Evolutionary conservation across 2,888 invertebrate species (phyloP), one percentile per base, ranked within the genome.

Genomic region (Eudemis profundana): DNA sequence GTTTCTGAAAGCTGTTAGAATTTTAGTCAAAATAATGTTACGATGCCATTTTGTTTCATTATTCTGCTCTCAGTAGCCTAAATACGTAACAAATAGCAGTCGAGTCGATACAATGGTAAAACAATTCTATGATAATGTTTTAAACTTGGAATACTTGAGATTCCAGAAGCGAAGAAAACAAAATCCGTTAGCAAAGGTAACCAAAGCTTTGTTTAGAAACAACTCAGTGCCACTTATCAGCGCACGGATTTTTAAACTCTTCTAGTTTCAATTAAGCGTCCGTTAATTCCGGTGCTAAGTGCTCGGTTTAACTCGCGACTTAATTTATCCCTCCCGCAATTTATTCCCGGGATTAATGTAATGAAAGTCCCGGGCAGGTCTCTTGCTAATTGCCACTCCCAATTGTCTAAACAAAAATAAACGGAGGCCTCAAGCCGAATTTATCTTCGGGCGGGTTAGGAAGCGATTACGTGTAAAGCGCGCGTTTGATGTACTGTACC

Each of bases 261-360:
- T 82, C 86, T 85, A 88, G 86, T 91, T 90, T 90, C 90, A 91
- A 91, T 92, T 90, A 89, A 85, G 74, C 79, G 79, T 81, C 82
- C 79, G 86, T 89, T 90, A 89, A 90, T 89, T 86, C 84, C 78
- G 70, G 76, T 70, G 85, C 83, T 87, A 89, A 90, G 87, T 89
- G 85, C 81, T 84, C 76, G 87, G 86, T 85, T 87, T 85, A 84
- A 87, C 82, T 79, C 78, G 81, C 79, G 80, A 83, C 84, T 88
- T 84, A 89, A 89, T 89, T 90, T 89, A 89, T 89, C 86, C 80
- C 76, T 74, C 76, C 83, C 82, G 75, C 84, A 89, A 89, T 89
- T 89, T 89, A 89, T 86, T 82, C 78, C 78, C 78, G 62, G 85
- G 86, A 87, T 89, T 90, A 89, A 86, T 85, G 83, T 86, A 85